Base-by-base conservation (phyloP, 1,140 invertebrate genomes). In the Diorhabda elongata region DNA sequence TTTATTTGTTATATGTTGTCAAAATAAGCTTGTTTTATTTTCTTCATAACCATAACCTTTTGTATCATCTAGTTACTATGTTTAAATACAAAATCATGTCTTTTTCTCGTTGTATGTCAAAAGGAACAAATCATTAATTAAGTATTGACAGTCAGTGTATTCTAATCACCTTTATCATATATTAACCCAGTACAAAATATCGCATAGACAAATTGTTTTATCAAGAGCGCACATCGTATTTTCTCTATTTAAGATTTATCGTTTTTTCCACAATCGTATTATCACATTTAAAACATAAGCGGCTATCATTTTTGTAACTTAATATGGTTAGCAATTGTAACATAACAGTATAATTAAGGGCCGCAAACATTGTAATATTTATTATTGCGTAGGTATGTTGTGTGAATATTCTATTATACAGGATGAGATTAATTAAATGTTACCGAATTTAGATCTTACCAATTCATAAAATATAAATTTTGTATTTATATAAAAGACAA, bases 291-390 rank as follows among this genome's bases (percentile, higher is more conserved):
- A 44, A 44, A 62, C n/a, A 44, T 58, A 11, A 65, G 64, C 64
- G 47, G 64, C 64, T 65, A 65, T 42, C 11, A 65, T 65, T 65
- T 65, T 65, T 58, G 47, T 58, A 57, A 42, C 56, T 65, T 65
- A 56, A 26, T 57, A 65, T 47, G 47, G 57, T 65, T 65, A 65
- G 64, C 52, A 56, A 65, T 65, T 65, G 64, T 65, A 65, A 65
- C 26, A 65, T 65, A 65, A 65, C 26, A 52, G 2, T 52, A 52
- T 58, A 41, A 58, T 26, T 9, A 62, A 65, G 52, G 26, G 61
- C 61, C 61, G 52, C 52, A 42, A 57, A 41, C 43, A 45, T 41
- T 65, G 61, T 62, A 62, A 44, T 26, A 26, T 62, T 62, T 62
- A 62, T 62, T 11, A 62, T 62, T 62, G 44, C 43, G 61, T 62